phyloP scores from a whole-genome alignment of 2,888 invertebrate species.

The Lasioglossum marginatum region DNA sequence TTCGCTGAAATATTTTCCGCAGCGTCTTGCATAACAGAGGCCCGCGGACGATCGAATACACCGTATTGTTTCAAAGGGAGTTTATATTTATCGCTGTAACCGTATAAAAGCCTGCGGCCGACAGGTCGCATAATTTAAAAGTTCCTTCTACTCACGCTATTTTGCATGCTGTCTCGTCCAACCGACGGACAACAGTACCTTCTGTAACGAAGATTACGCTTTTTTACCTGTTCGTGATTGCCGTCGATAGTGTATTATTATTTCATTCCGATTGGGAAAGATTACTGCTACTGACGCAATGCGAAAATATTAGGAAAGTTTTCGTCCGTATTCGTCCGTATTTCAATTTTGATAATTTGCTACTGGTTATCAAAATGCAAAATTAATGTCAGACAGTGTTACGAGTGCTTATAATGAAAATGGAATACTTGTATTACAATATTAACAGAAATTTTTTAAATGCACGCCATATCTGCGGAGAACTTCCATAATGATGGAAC shows the following conservation, averaged over 20 bases:
- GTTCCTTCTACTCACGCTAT: constrained; percentile 61
- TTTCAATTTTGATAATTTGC: not conserved
- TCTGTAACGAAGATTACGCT: constrained; percentile 36
- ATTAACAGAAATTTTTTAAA: not conserved
- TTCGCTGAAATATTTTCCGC: constrained; percentile 40
- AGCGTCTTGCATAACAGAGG: constrained; percentile 45
- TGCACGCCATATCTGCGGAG: not conserved
- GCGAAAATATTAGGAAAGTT: too few species aligned
- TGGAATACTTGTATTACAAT: not conserved
- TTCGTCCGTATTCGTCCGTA: too few species aligned
- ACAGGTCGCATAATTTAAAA: constrained; percentile 69
- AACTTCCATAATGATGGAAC: not conserved
- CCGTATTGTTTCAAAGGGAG: constrained; percentile 64
- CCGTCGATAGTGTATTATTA: constrained; percentile 35
- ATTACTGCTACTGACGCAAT: not conserved
- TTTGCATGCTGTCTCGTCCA: constrained; percentile 61
- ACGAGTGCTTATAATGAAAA: not conserved
- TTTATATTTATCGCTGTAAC: constrained; percentile 62
- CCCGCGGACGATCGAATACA: constrained; percentile 51
- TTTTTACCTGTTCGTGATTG: not conserved
- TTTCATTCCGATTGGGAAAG: not conserved
- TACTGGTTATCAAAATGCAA: not conserved
- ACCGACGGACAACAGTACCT: constrained; percentile 30
- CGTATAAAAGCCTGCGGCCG: constrained; percentile 65
- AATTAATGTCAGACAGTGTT: not conserved